Evolutionary conservation across 2,797 vertebrate genomes (phyloP).

Genomic region (Microctenopoma stevenorrisi): DNA sequence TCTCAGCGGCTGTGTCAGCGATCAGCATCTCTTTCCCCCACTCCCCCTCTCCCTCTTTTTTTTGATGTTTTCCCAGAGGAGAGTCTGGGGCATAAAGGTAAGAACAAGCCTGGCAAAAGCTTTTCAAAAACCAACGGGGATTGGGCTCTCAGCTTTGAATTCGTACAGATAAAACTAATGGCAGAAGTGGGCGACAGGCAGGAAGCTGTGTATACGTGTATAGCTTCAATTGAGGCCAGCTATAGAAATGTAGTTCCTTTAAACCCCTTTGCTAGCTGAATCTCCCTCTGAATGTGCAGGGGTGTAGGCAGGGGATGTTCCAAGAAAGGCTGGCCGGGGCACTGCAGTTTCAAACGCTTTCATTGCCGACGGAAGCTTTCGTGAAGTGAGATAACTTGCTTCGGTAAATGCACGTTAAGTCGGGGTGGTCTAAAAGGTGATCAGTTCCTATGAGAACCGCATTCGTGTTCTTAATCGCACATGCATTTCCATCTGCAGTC

Average conservation of each 20-base stretch:
- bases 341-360: constrained; percentile 58
- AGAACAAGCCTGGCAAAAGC: constrained; percentile 73
- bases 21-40: constrained; percentile 45
- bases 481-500: constrained; percentile 5
- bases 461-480: constrained; percentile 20
- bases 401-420: constrained; percentile 16
- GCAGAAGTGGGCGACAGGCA: constrained; percentile 64
- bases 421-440: constrained; percentile 16
- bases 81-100: constrained; percentile 61
- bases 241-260: constrained; percentile 71
- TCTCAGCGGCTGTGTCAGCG: constrained; percentile 76
- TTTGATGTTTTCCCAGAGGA: constrained; percentile 57
- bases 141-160: constrained; percentile 68
- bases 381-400: constrained; percentile 37
- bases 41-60: constrained; percentile 17
- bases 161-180: constrained; percentile 68
- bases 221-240: constrained; percentile 59
- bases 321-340: constrained; percentile 53
- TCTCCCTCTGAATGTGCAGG: constrained; percentile 58
- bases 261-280: constrained; percentile 60
- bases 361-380: constrained; percentile 42
- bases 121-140: constrained; percentile 60
- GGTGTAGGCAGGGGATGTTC: constrained; percentile 63
- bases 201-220: constrained; percentile 36
- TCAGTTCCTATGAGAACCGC: constrained; percentile 9